These are phyloP conservation scores for Agrochola lota DNA, from an alignment of 2,888 invertebrate genomes.

Conservation along the genomic window DNA sequence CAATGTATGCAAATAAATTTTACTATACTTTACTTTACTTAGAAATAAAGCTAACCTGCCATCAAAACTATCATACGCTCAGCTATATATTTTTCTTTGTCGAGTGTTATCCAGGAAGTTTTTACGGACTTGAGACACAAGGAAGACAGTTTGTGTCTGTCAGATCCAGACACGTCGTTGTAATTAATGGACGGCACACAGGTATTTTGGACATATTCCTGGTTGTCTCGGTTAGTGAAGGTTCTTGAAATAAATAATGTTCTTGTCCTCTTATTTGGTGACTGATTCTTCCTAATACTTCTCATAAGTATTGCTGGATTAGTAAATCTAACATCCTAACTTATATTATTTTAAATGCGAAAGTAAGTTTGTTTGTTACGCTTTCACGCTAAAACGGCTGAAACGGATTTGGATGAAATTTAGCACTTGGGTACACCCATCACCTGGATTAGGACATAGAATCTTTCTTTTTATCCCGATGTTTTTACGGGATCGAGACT, in stretches of 20 bases:
- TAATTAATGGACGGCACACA: slow-evolving; percentile 51
- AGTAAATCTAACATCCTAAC: no score
- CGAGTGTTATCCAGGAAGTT: slow-evolving; percentile 25
- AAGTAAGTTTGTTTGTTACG: no score
- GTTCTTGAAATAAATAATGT: slow-evolving; percentile 14
- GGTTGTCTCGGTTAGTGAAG: slow-evolving; percentile 14
- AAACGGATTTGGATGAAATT: no score
- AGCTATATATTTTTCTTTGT: slow-evolving; percentile 20
- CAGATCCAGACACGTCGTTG: slow-evolving; percentile 39
- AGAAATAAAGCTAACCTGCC: slow-evolving; percentile 1
- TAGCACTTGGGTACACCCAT: no score
- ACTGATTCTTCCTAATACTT: neutral
- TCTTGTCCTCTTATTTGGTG: neutral
- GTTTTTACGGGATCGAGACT: no score
- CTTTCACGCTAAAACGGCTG: no score
- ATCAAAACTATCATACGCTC: slow-evolving; percentile 30
- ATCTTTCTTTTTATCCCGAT: no score
- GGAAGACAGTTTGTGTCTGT: slow-evolving; percentile 39
- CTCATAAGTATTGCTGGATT: neutral
- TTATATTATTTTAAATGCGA: no score
- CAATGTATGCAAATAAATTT: neutral
- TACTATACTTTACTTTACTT: neutral
- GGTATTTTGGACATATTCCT: slow-evolving; percentile 16
- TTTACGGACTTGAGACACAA: slow-evolving; percentile 18
- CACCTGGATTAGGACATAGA: no score